Base-by-base conservation (phyloP, 2,113 vertebrate genomes). In the Saimiri boliviensis region DNA sequence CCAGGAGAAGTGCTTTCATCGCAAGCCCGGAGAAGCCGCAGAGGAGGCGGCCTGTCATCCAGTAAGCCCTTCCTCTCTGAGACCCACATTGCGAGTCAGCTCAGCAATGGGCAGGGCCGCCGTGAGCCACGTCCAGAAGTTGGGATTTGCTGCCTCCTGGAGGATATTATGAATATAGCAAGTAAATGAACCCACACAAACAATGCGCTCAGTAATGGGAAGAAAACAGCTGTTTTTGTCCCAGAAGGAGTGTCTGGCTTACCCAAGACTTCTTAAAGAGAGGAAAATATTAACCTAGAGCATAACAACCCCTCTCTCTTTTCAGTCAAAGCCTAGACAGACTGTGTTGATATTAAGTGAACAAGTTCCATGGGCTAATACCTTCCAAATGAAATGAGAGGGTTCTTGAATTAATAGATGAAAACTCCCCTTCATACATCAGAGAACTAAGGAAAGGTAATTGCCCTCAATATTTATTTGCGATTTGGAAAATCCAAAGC, bases 371-470 rank as follows among this genome's bases (percentile, higher is more conserved):
- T 30, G 35, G 79, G 63, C 87, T 81, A 60, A 92, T 54, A 60
- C 66, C 92, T 94, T 95, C 94, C 35, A 0, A 83, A 49, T 5
- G 35, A 86, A 96, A 73, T 3, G 45, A 74, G 82, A 66, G n/a
- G 13, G 3, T 35, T 68, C 96, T 68, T 19, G 60, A 86, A 92
- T 40, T 91, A 58, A 93, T n/a, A 63, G 93, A 66, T 92, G 96
- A 96, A 96, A 97, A 91, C 88, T 66, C 95, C 58, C 58, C 90
- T 96, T 93, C 88, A 58, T 90, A 95, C 93, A 94, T 91, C 95
- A 97, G 92, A 98, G 96, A 94, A 73, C 42, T 83, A 35, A 82
- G 37, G 56, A 70, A 94, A 94, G 79, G 93, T 86, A 66, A 97
- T 82, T 79, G 94, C 89, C 80, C 54, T 91, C 27, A 3, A 63